Evolutionary conservation across 2,113 vertebrate species (phyloP).

Genomic region (Pantherophis guttatus): DNA sequence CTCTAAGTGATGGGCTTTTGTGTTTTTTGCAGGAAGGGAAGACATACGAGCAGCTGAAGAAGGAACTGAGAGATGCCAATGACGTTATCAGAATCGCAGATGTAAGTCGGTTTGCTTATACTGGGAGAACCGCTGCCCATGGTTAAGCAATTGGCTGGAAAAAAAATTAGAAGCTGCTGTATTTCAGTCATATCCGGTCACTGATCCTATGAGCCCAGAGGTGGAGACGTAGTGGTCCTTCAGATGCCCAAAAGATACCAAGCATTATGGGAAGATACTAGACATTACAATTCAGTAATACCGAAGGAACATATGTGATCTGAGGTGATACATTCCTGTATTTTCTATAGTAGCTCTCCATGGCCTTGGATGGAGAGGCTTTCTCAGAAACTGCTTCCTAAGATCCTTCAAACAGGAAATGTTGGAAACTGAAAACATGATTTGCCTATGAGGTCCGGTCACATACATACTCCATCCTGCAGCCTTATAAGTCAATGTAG

Average conservation of each 20-base stretch:
- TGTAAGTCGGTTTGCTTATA: conserved; percentile 57
- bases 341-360: not conserved
- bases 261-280: not conserved
- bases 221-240: not conserved
- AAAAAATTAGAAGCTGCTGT: not conserved
- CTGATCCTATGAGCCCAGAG: not conserved
- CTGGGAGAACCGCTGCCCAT: not conserved
- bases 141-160: not conserved
- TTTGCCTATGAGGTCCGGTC: not conserved
- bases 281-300: not conserved
- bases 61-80: conserved; percentile 73
- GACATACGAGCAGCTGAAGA: conserved; percentile 82
- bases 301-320: not conserved
- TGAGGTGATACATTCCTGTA: not conserved
- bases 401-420: not conserved
- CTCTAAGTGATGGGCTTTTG: not conserved
- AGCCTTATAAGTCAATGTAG: not conserved
- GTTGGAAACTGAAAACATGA: not conserved
- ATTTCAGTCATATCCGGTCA: not conserved
- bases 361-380: not conserved
- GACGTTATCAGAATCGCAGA: conserved; percentile 51
- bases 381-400: not conserved
- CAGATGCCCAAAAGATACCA: not conserved
- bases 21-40: conserved; percentile 75
- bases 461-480: not conserved